Percentiles rank a stretch among this genome's conserved stretches.
Conservation (phyloP, 2,888 invertebrate genomes). For the Agonum fuliginosum region DNA sequence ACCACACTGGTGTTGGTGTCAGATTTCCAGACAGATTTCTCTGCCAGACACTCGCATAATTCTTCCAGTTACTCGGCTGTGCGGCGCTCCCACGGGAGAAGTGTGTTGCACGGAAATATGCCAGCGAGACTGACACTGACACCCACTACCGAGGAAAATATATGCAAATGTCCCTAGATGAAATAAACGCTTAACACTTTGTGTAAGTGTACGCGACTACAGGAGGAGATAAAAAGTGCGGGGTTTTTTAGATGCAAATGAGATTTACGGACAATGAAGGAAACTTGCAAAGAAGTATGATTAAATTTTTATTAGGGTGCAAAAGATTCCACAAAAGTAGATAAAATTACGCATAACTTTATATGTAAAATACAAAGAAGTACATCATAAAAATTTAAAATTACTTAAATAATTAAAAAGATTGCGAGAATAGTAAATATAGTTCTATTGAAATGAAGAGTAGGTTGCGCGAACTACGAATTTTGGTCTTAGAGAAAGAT, state of each 20-base stretch:
- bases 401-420: too few relatives aligned
- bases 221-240: background rate
- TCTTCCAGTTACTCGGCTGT: conserved; percentile 23
- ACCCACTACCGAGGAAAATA: background rate
- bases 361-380: too few relatives aligned
- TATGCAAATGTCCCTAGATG: conserved; percentile 15
- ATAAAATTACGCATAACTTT: too few relatives aligned
- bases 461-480: too few relatives aligned
- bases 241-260: background rate
- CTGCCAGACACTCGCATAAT: conserved; percentile 47
- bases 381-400: too few relatives aligned
- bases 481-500: too few relatives aligned
- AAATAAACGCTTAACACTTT: conserved; percentile 26
- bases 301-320: background rate
- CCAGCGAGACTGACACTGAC: background rate
- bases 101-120: conserved; percentile 4
- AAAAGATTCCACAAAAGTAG: background rate
- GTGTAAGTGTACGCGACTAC: background rate
- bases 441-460: too few relatives aligned
- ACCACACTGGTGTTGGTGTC: conserved; percentile 29
- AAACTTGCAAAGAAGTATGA: background rate
- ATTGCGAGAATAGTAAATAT: too few relatives aligned
- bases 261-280: background rate
- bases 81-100: conserved; percentile 6
- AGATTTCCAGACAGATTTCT: conserved; percentile 55